phyloP scores from a whole-genome alignment of 2,797 vertebrate species.

The Sebastes hubbsi region DNA sequence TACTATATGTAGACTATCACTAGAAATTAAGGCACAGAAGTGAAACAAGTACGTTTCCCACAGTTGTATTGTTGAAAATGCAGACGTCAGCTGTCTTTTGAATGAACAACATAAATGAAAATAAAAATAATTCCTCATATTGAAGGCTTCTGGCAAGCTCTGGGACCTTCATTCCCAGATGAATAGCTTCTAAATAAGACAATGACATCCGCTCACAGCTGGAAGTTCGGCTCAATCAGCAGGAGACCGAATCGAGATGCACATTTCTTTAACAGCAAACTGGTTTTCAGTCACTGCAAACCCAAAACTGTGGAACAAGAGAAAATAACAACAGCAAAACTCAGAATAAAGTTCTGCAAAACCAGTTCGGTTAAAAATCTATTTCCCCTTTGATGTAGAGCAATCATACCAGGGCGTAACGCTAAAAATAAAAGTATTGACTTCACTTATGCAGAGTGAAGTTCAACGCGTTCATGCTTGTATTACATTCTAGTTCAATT shows the following conservation, averaged over 20 bases:
- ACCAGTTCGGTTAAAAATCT: not conserved
- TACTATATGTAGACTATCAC: not conserved
- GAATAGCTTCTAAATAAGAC: slow-evolving; percentile 44
- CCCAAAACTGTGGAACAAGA: not conserved
- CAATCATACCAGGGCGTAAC: not conserved
- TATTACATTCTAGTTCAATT: not conserved
- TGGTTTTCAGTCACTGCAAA: slow-evolving; percentile 22
- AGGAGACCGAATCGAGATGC: slow-evolving; percentile 25
- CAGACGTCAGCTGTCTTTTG: slow-evolving; percentile 12
- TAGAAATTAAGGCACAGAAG: not conserved
- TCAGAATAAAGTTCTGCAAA: not conserved
- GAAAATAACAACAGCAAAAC: not conserved
- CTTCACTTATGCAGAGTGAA: not conserved
- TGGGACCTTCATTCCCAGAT: slow-evolving; percentile 37
- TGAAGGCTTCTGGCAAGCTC: slow-evolving; percentile 32
- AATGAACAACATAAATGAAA: slow-evolving; percentile 26
- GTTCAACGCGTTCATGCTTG: not conserved
- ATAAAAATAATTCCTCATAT: slow-evolving; percentile 6
- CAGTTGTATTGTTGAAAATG: not conserved
- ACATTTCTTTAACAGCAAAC: slow-evolving; percentile 26
- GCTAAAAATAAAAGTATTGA: not conserved
- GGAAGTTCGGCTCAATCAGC: slow-evolving; percentile 51
- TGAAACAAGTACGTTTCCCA: not conserved
- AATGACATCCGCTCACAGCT: slow-evolving; percentile 49
- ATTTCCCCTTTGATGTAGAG: not conserved